Conservation (phyloP, 1,140 invertebrate genomes). For the Hypsibius dujardini region DNA sequence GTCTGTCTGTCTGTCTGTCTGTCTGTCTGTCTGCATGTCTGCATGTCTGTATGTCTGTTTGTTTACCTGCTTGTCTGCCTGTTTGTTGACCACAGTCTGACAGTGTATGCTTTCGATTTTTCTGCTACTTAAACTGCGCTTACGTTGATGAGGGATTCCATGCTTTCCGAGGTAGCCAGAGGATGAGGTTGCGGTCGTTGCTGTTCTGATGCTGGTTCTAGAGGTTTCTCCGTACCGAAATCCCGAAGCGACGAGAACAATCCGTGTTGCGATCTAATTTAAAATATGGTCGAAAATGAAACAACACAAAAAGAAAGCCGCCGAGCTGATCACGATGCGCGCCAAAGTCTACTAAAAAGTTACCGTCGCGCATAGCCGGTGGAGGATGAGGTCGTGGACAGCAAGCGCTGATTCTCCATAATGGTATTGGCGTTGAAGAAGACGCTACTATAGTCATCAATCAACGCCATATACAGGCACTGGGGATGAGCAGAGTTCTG, state of each 20-base stretch:
- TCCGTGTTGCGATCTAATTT: neutral
- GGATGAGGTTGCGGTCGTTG: neutral
- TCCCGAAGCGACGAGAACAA: neutral
- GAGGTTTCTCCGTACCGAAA: too few species aligned
- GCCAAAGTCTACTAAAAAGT: neutral
- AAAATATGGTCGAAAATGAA: neutral
- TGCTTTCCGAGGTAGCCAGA: neutral
- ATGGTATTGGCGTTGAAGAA: neutral
- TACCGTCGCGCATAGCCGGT: neutral
- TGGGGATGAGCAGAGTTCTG: conserved; percentile 3
- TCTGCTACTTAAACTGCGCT: neutral
- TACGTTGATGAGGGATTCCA: conserved; percentile 8
- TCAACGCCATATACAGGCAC: conserved; percentile 12
- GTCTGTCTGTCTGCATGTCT: too few species aligned
- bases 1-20: too few species aligned
- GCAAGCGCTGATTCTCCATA: conserved; percentile 8
- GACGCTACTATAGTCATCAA: conserved; percentile 6
- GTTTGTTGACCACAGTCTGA: neutral
- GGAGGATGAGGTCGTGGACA: neutral
- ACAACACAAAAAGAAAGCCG: neutral
- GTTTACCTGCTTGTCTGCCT: too few species aligned
- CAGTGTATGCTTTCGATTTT: neutral
- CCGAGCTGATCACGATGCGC: neutral
- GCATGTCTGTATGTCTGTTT: too few species aligned
- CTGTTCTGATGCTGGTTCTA: too few species aligned